Percentiles rank a stretch among this genome's conserved stretches.
Conservation (phyloP, 2,888 invertebrate genomes). For the Caenorhabditis sp. region DNA sequence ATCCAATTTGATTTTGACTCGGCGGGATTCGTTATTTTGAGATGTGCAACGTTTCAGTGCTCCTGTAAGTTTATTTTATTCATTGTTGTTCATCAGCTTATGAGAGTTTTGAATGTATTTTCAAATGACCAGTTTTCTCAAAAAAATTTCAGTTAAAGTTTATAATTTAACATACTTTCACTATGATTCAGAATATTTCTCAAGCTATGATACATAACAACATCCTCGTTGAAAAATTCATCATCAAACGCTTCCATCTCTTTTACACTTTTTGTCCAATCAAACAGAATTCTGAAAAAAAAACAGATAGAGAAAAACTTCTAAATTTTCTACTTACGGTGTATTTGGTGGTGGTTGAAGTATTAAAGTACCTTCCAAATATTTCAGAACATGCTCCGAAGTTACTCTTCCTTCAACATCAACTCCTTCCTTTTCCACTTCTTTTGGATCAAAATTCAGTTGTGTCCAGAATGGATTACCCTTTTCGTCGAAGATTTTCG, state of each 20-base stretch:
- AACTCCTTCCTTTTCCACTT: constrained; percentile 1
- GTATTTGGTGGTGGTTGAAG: neutral
- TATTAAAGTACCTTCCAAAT: neutral
- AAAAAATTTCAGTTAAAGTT: too few relatives aligned
- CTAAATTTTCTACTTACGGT: neutral
- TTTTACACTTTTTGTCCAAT: neutral
- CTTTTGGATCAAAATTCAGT: neutral
- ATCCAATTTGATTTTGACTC: neutral
- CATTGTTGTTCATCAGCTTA: too few relatives aligned
- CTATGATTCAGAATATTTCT: neutral
- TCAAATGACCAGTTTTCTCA: too few relatives aligned
- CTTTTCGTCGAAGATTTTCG: neutral
- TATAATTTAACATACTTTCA: neutral
- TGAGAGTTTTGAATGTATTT: too few relatives aligned
- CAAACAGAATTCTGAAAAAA: neutral
- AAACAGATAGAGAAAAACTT: too few relatives aligned
- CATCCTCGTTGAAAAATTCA: neutral
- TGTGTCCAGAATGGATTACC: neutral
- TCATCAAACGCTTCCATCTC: neutral
- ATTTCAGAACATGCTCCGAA: neutral
- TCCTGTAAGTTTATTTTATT: neutral
- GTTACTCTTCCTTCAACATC: neutral
- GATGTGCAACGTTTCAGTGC: neutral
- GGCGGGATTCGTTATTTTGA: neutral
- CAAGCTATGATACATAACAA: neutral